Evolutionary conservation across 2,888 invertebrate species (phyloP).

Genomic region (Parnassius smintheus): DNA sequence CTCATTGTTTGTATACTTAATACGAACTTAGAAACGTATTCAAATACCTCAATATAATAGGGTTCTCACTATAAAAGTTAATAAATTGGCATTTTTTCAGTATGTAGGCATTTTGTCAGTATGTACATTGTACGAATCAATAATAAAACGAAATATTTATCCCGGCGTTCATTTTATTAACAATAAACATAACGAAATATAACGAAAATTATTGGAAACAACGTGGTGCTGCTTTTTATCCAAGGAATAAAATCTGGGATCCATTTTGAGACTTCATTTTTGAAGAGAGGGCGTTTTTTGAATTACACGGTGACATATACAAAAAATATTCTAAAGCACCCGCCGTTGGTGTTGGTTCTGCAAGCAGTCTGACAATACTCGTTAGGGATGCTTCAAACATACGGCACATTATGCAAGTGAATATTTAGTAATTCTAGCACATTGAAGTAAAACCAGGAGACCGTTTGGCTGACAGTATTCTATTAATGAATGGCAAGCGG

Average conservation of each 20-base stretch:
- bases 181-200: not conserved
- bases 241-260: not conserved
- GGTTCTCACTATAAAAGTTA: too few species aligned
- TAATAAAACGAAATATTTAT: not conserved
- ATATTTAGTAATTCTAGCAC: slow-evolving; percentile 39
- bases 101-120: too few species aligned
- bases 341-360: slow-evolving; percentile 46
- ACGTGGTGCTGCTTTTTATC: not conserved
- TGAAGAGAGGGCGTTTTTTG: not conserved
- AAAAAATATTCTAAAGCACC: slow-evolving; percentile 46
- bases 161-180: not conserved
- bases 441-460: slow-evolving; percentile 22
- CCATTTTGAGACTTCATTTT: slow-evolving; percentile 2
- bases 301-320: slow-evolving; percentile 34
- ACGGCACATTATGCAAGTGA: slow-evolving; percentile 18
- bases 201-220: not conserved
- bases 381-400: slow-evolving; percentile 39
- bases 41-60: too few species aligned
- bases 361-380: slow-evolving; percentile 35
- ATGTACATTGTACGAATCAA: too few species aligned
- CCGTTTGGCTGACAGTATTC: slow-evolving; percentile 35
- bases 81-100: too few species aligned
- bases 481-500: slow-evolving; percentile 38
- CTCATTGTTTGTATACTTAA: too few species aligned
- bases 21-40: too few species aligned